A percentile compares a stretch with the other conserved stretches of the same genome.
phyloP scores from a whole-genome alignment of 2,888 invertebrate species.

The Melinaea marsaeus region DNA sequence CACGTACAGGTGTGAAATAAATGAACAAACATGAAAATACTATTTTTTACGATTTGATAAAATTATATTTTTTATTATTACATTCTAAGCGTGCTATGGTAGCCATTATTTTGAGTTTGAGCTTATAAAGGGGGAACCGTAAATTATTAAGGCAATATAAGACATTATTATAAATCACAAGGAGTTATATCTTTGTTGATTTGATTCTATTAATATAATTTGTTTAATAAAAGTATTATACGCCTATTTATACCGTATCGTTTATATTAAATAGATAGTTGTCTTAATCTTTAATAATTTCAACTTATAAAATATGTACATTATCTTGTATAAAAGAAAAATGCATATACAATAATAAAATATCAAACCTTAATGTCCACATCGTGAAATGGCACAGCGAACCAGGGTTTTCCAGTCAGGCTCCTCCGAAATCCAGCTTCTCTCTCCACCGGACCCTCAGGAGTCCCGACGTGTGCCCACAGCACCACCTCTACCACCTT shows the following conservation, averaged over 20 bases:
- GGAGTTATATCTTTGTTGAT: slow-evolving; percentile 1
- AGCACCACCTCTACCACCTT: slow-evolving; percentile 83
- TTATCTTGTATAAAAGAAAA: background rate
- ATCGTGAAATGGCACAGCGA: slow-evolving; percentile 83
- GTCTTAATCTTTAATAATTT: too few species aligned
- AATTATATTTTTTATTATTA: too few species aligned
- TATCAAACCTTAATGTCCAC: slow-evolving; percentile 81
- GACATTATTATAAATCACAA: slow-evolving; percentile 9
- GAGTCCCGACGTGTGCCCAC: slow-evolving; percentile 79
- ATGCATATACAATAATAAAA: background rate
- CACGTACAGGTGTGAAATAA: too few species aligned
- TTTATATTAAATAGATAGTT: background rate
- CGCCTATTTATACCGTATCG: background rate
- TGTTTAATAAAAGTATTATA: background rate
- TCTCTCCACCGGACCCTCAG: slow-evolving; percentile 80
- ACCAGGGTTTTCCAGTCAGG: slow-evolving; percentile 82
- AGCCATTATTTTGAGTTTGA: too few species aligned
- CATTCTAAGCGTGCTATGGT: too few species aligned
- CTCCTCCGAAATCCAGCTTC: slow-evolving; percentile 81
- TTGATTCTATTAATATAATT: slow-evolving; percentile 4
- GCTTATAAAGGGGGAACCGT: too few species aligned
- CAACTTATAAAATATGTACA: too few species aligned
- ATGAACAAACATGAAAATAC: too few species aligned
- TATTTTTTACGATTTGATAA: too few species aligned
- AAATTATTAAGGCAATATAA: slow-evolving; percentile 9